Evolutionary conservation across 1,140 invertebrate genomes (phyloP).

Genomic region (Drosophila athabasca): DNA sequence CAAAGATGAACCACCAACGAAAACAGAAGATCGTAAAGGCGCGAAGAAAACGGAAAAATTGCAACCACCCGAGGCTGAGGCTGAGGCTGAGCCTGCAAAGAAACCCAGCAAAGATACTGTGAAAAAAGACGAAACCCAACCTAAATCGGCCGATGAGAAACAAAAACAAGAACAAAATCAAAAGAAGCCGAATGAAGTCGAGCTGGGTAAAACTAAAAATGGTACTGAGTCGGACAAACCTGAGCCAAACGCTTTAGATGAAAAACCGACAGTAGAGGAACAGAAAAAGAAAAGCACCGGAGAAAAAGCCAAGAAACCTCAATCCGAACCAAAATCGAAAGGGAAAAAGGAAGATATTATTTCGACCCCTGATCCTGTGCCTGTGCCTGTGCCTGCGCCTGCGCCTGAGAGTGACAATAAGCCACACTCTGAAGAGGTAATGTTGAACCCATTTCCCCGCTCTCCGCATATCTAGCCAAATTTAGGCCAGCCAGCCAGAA

Average conservation of each 20-base stretch:
- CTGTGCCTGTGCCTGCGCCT: too few species aligned
- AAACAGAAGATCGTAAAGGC: constrained; percentile 11
- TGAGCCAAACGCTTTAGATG: constrained; percentile 29
- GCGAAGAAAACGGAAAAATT: constrained; percentile 17
- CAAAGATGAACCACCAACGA: background rate
- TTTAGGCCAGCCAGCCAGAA: too few species aligned
- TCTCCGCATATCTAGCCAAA: too few species aligned
- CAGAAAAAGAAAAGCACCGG: constrained; percentile 10
- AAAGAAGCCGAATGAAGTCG: constrained; percentile 28
- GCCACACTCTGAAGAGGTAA: too few species aligned
- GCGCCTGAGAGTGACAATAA: too few species aligned
- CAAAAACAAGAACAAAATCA: constrained; percentile 14
- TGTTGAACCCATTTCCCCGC: too few species aligned
- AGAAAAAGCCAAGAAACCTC: constrained; percentile 7
- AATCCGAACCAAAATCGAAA: background rate
- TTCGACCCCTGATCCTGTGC: too few species aligned
- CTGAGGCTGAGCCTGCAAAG: constrained; percentile 25
- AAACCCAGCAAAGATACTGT: constrained; percentile 26
- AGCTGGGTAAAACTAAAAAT: too few species aligned
- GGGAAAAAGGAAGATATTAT: background rate
- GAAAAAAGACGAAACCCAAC: constrained; percentile 31
- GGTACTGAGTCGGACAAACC: constrained; percentile 6
- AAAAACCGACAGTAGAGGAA: constrained; percentile 10
- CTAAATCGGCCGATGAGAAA: constrained; percentile 1
- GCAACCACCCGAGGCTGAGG: constrained; percentile 20